A percentile compares a stretch with the other conserved stretches of the same genome.
Evolutionary conservation across 2,797 vertebrate species (phyloP).

Genomic region (Scomberomorus guttatus): DNA sequence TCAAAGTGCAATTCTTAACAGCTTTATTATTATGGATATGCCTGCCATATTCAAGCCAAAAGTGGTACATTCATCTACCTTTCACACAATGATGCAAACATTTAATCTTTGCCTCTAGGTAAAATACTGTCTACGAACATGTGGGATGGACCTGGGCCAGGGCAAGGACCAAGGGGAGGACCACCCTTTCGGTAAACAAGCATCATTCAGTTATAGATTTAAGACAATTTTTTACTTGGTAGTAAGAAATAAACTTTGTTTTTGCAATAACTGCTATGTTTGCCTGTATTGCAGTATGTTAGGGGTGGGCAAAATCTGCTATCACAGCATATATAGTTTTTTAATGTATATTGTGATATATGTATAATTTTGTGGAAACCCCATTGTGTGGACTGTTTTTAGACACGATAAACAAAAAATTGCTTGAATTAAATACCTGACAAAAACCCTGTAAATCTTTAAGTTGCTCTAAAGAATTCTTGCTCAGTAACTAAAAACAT

Average conservation of each 20-base stretch:
- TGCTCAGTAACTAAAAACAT: no score
- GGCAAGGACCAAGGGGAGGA: slow-evolving; percentile 84
- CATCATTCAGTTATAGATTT: slow-evolving; percentile 1
- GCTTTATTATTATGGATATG: background rate
- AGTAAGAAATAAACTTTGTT: background rate
- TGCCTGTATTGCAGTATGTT: background rate
- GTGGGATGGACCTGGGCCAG: slow-evolving; percentile 87
- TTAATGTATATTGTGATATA: no score
- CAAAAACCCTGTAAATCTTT: no score
- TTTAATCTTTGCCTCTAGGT: slow-evolving; percentile 39
- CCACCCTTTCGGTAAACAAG: slow-evolving; percentile 84
- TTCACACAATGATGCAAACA: background rate
- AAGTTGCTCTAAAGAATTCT: no score
- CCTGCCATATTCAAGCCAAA: background rate
- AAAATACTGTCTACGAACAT: slow-evolving; percentile 66
- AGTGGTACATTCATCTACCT: background rate
- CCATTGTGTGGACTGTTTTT: background rate
- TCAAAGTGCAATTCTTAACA: background rate
- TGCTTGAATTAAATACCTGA: no score
- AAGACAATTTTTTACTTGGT: background rate
- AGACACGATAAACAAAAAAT: no score
- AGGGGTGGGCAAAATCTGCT: background rate
- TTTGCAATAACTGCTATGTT: background rate
- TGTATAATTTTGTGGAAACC: background rate
- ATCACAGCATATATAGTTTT: background rate